Evolutionary conservation across 2,113 vertebrate genomes (phyloP).

Genomic region (Lamprotornis superbus): DNA sequence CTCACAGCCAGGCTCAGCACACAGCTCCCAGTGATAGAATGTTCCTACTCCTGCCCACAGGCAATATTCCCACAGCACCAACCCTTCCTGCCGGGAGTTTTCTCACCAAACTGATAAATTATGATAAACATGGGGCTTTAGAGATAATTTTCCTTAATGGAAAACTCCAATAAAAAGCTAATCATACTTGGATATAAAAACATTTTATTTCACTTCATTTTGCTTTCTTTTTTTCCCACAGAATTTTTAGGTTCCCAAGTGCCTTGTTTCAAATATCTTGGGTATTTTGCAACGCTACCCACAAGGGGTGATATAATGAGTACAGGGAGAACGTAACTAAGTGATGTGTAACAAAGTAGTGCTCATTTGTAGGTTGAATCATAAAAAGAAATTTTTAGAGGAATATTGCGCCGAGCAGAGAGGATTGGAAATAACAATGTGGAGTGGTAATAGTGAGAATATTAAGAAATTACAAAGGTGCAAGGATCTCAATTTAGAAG

Average conservation of each 20-base stretch:
- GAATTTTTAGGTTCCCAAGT: conserved; percentile 1
- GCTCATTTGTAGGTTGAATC: neutral
- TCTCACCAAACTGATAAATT: neutral
- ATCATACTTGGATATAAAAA: neutral
- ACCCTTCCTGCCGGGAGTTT: neutral
- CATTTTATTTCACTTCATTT: conserved; percentile 8
- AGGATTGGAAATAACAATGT: neutral
- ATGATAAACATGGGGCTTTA: neutral
- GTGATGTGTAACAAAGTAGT: conserved; percentile 6
- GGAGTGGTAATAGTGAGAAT: neutral
- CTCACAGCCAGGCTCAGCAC: accelerated
- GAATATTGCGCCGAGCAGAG: neutral
- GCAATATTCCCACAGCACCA: neutral
- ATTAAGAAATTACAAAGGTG: neutral
- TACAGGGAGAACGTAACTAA: neutral
- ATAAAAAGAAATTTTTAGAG: neutral
- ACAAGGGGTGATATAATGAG: conserved; percentile 10
- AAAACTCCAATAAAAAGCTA: neutral
- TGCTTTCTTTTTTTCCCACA: neutral
- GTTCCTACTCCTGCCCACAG: neutral
- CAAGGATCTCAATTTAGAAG: neutral
- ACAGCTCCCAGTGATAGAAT: neutral
- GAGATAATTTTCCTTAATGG: neutral
- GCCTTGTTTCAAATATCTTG: conserved; percentile 15
- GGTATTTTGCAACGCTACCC: conserved; percentile 18